These are phyloP conservation scores for Lithophane socia DNA, from an alignment of 2,888 invertebrate species.

Conservation along the genomic window DNA sequence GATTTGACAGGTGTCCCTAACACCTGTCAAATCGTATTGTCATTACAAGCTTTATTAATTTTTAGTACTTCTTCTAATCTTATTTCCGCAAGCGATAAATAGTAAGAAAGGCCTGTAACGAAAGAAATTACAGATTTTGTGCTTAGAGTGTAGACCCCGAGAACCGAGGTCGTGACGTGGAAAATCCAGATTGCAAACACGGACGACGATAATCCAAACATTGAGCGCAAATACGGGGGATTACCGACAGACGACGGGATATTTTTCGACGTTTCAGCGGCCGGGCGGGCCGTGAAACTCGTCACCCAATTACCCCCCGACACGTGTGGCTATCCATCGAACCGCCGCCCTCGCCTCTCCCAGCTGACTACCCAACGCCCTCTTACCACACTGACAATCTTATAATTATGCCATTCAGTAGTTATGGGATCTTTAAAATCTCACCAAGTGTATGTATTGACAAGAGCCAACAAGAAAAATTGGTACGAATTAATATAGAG, in stretches of 20 bases:
- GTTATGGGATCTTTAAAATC: constrained; percentile 30
- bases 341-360: constrained; percentile 35
- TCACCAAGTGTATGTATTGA: constrained; percentile 52
- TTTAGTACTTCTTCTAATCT: no score
- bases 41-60: no score
- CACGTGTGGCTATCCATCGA: constrained; percentile 77
- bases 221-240: constrained; percentile 62
- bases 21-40: no score
- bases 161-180: constrained; percentile 31
- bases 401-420: constrained; percentile 11
- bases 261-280: constrained; percentile 59
- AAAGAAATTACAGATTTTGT: no score
- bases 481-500: constrained; percentile 25
- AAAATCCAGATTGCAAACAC: constrained; percentile 65
- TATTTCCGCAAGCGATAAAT: no score
- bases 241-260: constrained; percentile 53
- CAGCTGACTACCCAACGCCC: constrained; percentile 53
- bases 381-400: constrained; percentile 5
- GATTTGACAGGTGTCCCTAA: no score
- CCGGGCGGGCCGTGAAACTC: constrained; percentile 51
- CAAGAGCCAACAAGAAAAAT: constrained; percentile 13
- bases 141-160: not conserved
- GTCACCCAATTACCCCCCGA: constrained; percentile 70
- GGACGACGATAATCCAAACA: constrained; percentile 65
- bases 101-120: no score